Percentiles rank a stretch among this genome's conserved stretches.
These are phyloP conservation scores for Drosophila biarmipes DNA, from an alignment of 1,140 invertebrate genomes.

Conservation along the genomic window DNA sequence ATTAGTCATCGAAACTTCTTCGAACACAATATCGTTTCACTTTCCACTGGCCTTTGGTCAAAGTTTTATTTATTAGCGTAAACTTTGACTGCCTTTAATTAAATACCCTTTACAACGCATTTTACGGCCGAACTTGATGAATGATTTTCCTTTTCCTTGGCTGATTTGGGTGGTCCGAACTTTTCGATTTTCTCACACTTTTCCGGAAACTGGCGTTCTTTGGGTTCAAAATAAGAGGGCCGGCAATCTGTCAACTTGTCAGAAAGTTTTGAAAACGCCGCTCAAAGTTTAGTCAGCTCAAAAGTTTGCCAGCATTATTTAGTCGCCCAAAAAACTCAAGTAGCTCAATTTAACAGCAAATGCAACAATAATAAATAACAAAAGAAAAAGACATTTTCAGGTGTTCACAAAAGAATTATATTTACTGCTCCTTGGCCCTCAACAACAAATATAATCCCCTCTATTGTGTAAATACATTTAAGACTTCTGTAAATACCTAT, in stretches of 20 bases:
- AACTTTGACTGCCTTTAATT: slow-evolving; percentile 72
- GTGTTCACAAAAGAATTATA: slow-evolving; percentile 70
- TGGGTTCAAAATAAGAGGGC: slow-evolving; percentile 13
- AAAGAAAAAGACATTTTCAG: slow-evolving; percentile 77
- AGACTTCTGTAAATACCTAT: slow-evolving; percentile 52
- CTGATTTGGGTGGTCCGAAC: slow-evolving; percentile 38
- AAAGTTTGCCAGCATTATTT: slow-evolving; percentile 40
- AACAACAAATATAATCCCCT: slow-evolving; percentile 7
- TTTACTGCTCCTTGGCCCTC: slow-evolving; percentile 27
- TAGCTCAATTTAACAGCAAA: slow-evolving; percentile 69
- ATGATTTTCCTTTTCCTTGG: slow-evolving; percentile 60
- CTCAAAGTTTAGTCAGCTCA: slow-evolving; percentile 55
- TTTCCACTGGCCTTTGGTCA: slow-evolving; percentile 19
- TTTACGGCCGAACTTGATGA: slow-evolving; percentile 66
- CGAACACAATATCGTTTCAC: slow-evolving; percentile 22
- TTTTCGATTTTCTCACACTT: slow-evolving; percentile 47
- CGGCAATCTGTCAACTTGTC: slow-evolving; percentile 72
- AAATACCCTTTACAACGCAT: slow-evolving; percentile 65
- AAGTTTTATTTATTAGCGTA: slow-evolving; percentile 75
- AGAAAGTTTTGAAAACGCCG: slow-evolving; percentile 54
- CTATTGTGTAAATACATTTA: slow-evolving; percentile 40
- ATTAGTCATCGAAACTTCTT: slow-evolving; percentile 57
- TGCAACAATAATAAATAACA: slow-evolving; percentile 27
- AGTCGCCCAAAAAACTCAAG: slow-evolving; percentile 40
- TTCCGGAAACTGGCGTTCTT: slow-evolving; percentile 6